Base-by-base conservation (phyloP, 2,797 vertebrate species). In the Cottoperca gobio region DNA sequence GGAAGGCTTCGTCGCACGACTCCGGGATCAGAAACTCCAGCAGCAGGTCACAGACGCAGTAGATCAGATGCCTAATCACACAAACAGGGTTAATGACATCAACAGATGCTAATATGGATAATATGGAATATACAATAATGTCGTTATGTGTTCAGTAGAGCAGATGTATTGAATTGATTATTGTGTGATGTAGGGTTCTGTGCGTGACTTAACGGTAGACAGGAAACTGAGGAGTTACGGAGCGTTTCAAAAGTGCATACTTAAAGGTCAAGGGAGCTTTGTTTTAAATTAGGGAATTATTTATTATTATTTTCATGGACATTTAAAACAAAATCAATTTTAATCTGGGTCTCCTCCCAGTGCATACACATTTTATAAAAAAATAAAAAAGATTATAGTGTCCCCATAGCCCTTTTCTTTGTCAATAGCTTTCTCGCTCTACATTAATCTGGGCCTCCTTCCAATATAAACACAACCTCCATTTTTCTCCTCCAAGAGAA, bases 1-100 rank as follows among this genome's bases (percentile, higher is more conserved):
- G 93, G 75, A 94, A 94, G 62, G 88, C 87, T 78, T 96, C 69
- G 2, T 90, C 84, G 39, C 93, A 93, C 16, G 83, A 92, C 81
- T 95, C 94, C 7, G 96, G 94, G 82, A 97, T 93, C 88, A 98
- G 85, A 78, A 96, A 95, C 88, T 98, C 97, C 92, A 99, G 88
- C 72, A 99, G 93, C 86, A 97, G 88, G 81, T 98, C 97, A 86
- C 96, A 95, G 74, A 97, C 91, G 86, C 96, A 96, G 86, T 96
- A 97, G 89, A 97, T 93, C 86, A 99, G 93, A 89, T 99, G 96
- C 83, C 97, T 97, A 60, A 50, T 31, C 45, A 72, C 21, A 81
- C 48, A 70, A 63, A 68, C 57, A 59, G 35, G 50, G 13, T 62
- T 11, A 19, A 69, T 16, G 13, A 12, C 21, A 50, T 52, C 35